Evolutionary conservation across 2,113 vertebrate species (phyloP).

Genomic region (Hydrolagus affinis): DNA sequence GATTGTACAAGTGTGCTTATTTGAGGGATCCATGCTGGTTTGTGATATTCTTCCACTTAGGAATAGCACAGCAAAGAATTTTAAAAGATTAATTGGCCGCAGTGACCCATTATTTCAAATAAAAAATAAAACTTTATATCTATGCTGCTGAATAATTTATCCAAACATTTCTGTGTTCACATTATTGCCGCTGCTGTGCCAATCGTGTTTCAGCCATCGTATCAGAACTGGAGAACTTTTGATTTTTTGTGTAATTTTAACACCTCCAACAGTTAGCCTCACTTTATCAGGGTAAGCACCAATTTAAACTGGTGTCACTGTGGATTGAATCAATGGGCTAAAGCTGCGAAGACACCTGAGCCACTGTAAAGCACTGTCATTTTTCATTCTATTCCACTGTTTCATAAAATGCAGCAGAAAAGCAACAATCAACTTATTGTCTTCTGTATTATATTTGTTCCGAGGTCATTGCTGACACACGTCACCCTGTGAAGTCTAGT

Average conservation of each 20-base stretch:
- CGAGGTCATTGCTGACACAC: background rate
- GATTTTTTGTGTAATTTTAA: background rate
- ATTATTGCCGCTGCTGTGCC: background rate
- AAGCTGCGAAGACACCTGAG: constrained; percentile 22
- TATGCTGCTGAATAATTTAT: background rate
- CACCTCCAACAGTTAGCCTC: background rate
- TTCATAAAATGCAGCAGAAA: constrained; percentile 1
- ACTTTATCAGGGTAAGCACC: constrained; percentile 13
- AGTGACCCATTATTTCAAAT: too few species aligned
- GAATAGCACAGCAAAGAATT: too few species aligned
- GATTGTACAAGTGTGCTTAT: too few species aligned
- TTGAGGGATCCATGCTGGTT: too few species aligned
- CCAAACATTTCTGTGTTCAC: background rate
- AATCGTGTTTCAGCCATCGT: background rate
- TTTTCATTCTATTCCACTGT: background rate
- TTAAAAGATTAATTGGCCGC: too few species aligned
- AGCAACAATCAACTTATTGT: constrained; percentile 7
- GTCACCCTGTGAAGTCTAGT: background rate
- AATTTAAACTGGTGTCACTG: background rate
- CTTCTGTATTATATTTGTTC: background rate
- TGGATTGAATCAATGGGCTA: background rate
- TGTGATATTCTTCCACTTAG: too few species aligned
- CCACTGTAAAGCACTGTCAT: background rate
- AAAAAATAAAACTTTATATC: background rate
- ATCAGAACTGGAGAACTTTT: background rate